Evolutionary conservation across 2,888 invertebrate species (phyloP).

Genomic region (Epistrophe eligans): DNA sequence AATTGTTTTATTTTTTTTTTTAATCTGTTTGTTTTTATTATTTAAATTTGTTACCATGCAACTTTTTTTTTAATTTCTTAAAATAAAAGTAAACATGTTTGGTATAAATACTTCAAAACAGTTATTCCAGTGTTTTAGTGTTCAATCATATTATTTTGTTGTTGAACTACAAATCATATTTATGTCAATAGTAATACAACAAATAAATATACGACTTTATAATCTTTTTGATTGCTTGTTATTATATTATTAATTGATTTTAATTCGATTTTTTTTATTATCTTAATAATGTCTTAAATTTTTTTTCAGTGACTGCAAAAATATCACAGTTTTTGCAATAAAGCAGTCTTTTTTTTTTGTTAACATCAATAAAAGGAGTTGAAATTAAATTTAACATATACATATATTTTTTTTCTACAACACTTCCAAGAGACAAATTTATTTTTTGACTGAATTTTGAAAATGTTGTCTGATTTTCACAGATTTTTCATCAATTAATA

Average conservation of each 20-base stretch:
- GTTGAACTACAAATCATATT: not conserved
- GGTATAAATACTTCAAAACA: not conserved
- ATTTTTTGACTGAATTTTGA: not conserved
- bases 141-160: not conserved
- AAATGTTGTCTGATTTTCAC: not conserved
- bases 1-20: not conserved
- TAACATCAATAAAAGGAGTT: constrained; percentile 29
- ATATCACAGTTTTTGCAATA: constrained; percentile 78
- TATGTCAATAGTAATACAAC: not conserved
- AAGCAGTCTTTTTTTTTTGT: constrained; percentile 76
- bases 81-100: not conserved
- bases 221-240: constrained; percentile 38
- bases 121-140: not conserved
- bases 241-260: constrained; percentile 2
- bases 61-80: not conserved
- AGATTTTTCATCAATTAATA: not conserved
- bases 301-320: constrained; percentile 77
- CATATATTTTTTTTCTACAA: not conserved
- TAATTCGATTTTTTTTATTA: constrained; percentile 28
- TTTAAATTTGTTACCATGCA: not conserved
- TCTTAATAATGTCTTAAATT: constrained; percentile 41
- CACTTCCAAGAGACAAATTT: not conserved
- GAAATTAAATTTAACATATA: constrained; percentile 19
- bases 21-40: not conserved
- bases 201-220: constrained; percentile 6